Evolutionary conservation across 2,888 invertebrate species (phyloP), one percentile per base, ranked within the genome.

Genomic region (Agrilus mali): DNA sequence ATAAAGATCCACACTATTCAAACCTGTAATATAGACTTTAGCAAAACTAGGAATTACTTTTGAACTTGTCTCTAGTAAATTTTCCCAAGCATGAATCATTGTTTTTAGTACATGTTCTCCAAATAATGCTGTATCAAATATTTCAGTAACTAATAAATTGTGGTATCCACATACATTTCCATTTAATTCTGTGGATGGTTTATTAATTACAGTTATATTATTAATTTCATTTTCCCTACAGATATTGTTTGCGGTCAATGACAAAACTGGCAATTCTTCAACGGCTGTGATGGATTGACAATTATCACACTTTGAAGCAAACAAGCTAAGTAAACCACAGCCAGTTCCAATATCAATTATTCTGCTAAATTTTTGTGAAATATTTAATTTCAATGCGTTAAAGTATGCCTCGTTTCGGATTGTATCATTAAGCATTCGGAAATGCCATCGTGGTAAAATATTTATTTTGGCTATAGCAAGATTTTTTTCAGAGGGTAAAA

Each of bases 271-370:
- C 27, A 80, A 81, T 46, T 69, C 71, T 62, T 87, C 87, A 57
- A 85, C 79, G 10, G 80, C 83, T 50, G 72, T 72, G 7, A 82
- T 68, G n/a, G 63, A 59, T 42, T 62, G 60, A 2, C 78, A 76
- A 36, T 56, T 43, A 40, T 55, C 41, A 39, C 51, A 50, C 40
- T 48, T 50, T 7, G 60, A 55, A n/a, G 82, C 81, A 64, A 78
- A 82, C 54, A 86, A 63, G 51, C 83, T 79, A 27, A 88, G 65
- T 16, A 88, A 60, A 1, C 86, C 86, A 47, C 82, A 82, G 1
- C 88, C 88, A 33, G 82, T 74, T 1, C 87, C 88, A 50, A 88
- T 73, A 59, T 88, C 87, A 33, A 86, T 61, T 13, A 86, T 77
- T 47, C 65, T 69, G 40, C 73, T 70, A 49, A 65, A 68, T 13